Base-by-base conservation (phyloP, 2,113 vertebrate genomes). In the Scalopus aquaticus region DNA sequence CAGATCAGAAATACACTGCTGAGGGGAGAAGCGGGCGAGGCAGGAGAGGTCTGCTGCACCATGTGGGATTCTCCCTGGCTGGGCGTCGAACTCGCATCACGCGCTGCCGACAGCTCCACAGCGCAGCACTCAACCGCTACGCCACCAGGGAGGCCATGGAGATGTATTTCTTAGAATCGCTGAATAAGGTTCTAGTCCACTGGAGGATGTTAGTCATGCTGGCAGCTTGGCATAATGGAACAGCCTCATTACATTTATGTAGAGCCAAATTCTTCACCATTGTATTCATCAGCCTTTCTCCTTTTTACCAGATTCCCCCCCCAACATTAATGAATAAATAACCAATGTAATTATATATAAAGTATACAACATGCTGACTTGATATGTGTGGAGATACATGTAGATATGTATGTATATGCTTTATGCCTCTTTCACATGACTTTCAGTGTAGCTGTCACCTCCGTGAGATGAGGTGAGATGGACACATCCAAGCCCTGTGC, bases 171-270 rank as follows among this genome's bases (percentile, higher is more conserved):
- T 58, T 37, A 60, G 93, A 62, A 76, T 4, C 3, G 64, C 62
- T 17, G 51, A 24, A 26, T 30, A 28, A 69, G 28, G 37, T 6
- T 78, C 64, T 12, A 3, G 44, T 15, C 73, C 8, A 5, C 13
- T 16, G 22, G 6, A 0, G 30, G 81, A 64, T 6, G 42, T 54
- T 2, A 4, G 42, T 19, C 32, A 2, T 3, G 58, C 0, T 0
- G 37, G 37, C 56, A 42, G 44, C 44, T 2, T 28, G 56, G 44
- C 0, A 0, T 39, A 11, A 32, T 0, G 3, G 56, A 62, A 72
- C 2, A 42, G 17, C 10, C 39, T 74, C 42, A 2, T 8, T 11
- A 9, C 16, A 19, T 46, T 35, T 42, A 51, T 77, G 19, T 44
- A 84, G 32, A 26, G 22, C 20, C 76, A n/a, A 13, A 79, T 9